Percentiles rank a stretch among this genome's conserved stretches.
Evolutionary conservation across 1,140 invertebrate species (phyloP).

Genomic region (Probaryconus sp.): DNA sequence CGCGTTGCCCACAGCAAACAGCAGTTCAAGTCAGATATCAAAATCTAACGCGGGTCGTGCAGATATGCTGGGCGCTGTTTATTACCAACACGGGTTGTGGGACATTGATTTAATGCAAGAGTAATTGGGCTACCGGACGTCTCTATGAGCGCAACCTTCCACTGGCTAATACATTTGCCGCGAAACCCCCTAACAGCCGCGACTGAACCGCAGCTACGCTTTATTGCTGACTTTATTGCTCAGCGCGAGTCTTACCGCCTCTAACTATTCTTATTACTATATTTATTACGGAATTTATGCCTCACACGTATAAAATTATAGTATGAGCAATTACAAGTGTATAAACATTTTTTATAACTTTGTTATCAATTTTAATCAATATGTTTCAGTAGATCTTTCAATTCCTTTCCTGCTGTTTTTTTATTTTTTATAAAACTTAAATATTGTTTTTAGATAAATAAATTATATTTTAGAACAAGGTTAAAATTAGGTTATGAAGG

Average conservation of each 20-base stretch:
- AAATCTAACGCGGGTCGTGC: constrained; percentile 59
- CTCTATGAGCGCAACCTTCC: constrained; percentile 74
- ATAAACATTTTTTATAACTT: no score
- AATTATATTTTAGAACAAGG: no score
- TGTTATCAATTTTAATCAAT: no score
- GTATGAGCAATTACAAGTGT: no score
- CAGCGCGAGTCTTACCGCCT: constrained; percentile 39
- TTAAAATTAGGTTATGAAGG: no score
- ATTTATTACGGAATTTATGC: constrained; percentile 52
- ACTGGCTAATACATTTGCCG: constrained; percentile 68
- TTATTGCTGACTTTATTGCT: constrained; percentile 74
- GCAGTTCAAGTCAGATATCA: constrained; percentile 9
- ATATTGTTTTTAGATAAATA: no score
- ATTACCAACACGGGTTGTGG: constrained; percentile 72
- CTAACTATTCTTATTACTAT: constrained; percentile 51
- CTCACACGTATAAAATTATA: constrained; percentile 31
- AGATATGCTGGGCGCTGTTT: constrained; percentile 73
- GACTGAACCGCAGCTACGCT: constrained; percentile 63
- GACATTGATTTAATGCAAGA: constrained; percentile 77
- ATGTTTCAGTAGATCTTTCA: no score
- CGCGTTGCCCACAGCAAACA: constrained; percentile 43
- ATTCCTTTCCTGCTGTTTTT: no score
- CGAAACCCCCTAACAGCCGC: constrained; percentile 37
- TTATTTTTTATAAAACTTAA: no score
- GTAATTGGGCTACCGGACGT: constrained; percentile 76